Percentiles rank a stretch among this genome's conserved stretches.
Evolutionary conservation across 2,113 vertebrate species (phyloP).

Genomic region (Pomatorhinus ruficollis): DNA sequence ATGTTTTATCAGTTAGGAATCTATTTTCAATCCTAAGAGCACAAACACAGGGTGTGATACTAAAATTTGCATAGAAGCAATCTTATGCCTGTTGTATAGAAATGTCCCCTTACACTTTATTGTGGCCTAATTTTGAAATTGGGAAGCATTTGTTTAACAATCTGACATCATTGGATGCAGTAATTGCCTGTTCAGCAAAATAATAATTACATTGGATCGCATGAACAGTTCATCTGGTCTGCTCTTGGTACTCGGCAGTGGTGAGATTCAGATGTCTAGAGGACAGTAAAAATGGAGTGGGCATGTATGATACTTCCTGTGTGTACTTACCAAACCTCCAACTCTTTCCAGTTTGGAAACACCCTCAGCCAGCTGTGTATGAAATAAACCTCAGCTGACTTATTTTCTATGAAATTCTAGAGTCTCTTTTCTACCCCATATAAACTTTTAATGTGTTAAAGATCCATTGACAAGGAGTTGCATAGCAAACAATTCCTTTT

Average conservation of each 20-base stretch:
- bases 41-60: not conserved
- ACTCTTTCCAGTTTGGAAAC: not conserved
- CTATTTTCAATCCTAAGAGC: not conserved
- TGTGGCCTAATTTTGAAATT: not conserved
- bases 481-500: not conserved
- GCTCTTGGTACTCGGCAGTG: rapidly evolving
- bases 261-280: not conserved
- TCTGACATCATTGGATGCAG: not conserved
- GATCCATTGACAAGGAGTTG: not conserved
- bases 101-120: not conserved
- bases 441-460: not conserved
- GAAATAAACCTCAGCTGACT: not conserved
- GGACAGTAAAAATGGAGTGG: not conserved
- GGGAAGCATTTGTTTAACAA: not conserved
- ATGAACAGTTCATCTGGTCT: not conserved
- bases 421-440: not conserved
- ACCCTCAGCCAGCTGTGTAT: not conserved
- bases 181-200: not conserved
- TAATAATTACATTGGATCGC: not conserved
- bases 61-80: not conserved
- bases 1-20: not conserved
- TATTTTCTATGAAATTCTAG: not conserved
- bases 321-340: not conserved
- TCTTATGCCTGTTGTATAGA: not conserved
- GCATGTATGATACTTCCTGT: not conserved